phyloP scores from a whole-genome alignment of 2,888 invertebrate species.

The Leptinotarsa haldemani region DNA sequence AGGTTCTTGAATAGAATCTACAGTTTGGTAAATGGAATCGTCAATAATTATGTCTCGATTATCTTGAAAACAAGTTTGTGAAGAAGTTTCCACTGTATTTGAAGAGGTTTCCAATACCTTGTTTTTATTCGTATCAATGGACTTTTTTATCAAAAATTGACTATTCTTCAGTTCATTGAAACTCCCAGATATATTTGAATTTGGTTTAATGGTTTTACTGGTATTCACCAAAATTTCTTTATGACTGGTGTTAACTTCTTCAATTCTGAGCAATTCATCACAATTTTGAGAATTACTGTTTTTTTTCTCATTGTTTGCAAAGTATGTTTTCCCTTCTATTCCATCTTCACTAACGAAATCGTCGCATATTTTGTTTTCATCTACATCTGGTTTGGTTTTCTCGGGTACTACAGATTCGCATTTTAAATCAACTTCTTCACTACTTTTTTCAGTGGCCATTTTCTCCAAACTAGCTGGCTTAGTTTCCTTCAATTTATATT shows the following conservation, averaged over 20 bases:
- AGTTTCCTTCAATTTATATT: conserved; percentile 16
- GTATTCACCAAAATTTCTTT: not conserved
- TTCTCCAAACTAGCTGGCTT: conserved; percentile 13
- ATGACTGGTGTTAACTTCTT: not conserved
- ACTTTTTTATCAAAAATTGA: not conserved
- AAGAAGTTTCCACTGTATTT: not conserved
- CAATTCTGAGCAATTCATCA: not conserved
- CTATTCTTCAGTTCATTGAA: not conserved
- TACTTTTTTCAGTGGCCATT: not conserved
- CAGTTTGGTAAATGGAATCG: not conserved
- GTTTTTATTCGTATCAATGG: not conserved
- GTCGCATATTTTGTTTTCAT: not conserved
- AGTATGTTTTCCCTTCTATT: not conserved
- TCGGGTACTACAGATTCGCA: not conserved
- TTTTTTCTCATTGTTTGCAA: not conserved
- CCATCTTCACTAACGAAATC: not conserved
- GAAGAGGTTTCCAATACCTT: not conserved
- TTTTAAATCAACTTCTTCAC: not conserved
- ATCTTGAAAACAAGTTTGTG: conserved; percentile 1
- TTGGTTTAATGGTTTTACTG: not conserved
- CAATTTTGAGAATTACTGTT: not conserved
- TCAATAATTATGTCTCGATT: not conserved
- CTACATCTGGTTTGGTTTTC: not conserved
- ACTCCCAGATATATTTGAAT: not conserved
- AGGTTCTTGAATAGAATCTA: not conserved